phyloP scores from a whole-genome alignment of 37 sponge, comb jelly and placozoan species.

The Tethya wilhelma region DNA sequence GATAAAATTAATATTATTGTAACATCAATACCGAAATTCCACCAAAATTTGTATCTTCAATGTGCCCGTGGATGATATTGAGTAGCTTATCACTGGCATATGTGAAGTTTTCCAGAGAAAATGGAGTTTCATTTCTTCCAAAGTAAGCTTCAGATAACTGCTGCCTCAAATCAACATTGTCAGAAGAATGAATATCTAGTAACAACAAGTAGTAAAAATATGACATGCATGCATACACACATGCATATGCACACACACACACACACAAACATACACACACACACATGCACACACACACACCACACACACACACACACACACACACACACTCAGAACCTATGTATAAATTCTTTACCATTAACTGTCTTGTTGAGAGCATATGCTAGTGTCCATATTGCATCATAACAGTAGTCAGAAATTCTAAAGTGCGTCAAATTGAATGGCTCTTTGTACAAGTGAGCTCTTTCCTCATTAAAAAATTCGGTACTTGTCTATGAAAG shows the following conservation, averaged over 20 bases:
- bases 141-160: too few relatives aligned
- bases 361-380: conserved; percentile 49
- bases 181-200: too few relatives aligned
- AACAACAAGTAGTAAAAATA: too few relatives aligned
- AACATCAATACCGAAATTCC: conserved; percentile 9
- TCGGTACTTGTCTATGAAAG: conserved; percentile 25
- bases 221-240: too few relatives aligned
- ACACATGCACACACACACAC: too few relatives aligned
- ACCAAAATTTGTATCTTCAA: conserved; percentile 9
- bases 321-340: too few relatives aligned
- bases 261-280: too few relatives aligned
- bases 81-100: neutral
- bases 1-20: too few relatives aligned
- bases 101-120: conserved; percentile 7
- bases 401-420: conserved; percentile 50
- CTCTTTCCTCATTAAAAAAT: conserved; percentile 6
- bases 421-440: conserved; percentile 3
- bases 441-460: neutral
- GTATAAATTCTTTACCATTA: too few relatives aligned
- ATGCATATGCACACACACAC: too few relatives aligned
- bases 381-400: conserved; percentile 60
- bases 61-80: neutral
- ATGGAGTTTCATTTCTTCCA: neutral
- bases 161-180: too few relatives aligned
- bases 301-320: too few relatives aligned